A percentile compares a stretch with the other conserved stretches of the same genome.
phyloP scores from a whole-genome alignment of 1,140 invertebrate genomes.

The Panagrolaimus sp. region DNA sequence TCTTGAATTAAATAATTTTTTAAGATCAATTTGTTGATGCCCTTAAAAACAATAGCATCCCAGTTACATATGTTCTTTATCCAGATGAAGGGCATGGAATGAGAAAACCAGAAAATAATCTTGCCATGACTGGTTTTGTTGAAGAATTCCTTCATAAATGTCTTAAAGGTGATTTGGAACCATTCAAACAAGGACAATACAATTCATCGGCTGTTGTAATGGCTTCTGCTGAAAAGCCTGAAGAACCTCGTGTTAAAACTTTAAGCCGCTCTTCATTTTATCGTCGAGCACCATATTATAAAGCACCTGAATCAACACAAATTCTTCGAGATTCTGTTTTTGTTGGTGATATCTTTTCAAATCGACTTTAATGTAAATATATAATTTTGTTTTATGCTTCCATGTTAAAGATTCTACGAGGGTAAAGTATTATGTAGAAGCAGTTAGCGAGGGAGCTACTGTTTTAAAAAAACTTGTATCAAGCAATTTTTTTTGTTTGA shows the following conservation, averaged over 20 bases:
- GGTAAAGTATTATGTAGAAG: too few species aligned
- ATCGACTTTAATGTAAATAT: neutral
- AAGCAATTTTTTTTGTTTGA: too few species aligned
- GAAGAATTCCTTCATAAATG: slow-evolving; percentile 45
- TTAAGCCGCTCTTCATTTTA: neutral
- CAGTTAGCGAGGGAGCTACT: too few species aligned
- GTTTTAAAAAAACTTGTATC: too few species aligned
- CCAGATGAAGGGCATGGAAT: slow-evolving; percentile 45
- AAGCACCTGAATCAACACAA: neutral
- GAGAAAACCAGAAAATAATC: slow-evolving; percentile 39
- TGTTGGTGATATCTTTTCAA: neutral
- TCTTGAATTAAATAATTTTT: slow-evolving; percentile 35
- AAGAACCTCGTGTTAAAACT: slow-evolving; percentile 10
- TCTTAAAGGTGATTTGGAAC: slow-evolving; percentile 40
- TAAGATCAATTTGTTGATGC: slow-evolving; percentile 54
- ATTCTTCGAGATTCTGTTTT: slow-evolving; percentile 5
- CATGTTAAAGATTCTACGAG: too few species aligned
- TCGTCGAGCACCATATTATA: slow-evolving; percentile 6
- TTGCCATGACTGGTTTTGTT: slow-evolving; percentile 44
- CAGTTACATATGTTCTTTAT: slow-evolving; percentile 44
- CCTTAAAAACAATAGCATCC: slow-evolving; percentile 46
- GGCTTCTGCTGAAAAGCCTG: neutral
- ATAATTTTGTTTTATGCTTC: too few species aligned
- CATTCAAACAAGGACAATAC: slow-evolving; percentile 38
- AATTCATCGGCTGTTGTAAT: slow-evolving; percentile 35